These are phyloP conservation scores for Zelostemma sp. DNA, from an alignment of 1,140 invertebrate genomes.

Conservation along the genomic window DNA sequence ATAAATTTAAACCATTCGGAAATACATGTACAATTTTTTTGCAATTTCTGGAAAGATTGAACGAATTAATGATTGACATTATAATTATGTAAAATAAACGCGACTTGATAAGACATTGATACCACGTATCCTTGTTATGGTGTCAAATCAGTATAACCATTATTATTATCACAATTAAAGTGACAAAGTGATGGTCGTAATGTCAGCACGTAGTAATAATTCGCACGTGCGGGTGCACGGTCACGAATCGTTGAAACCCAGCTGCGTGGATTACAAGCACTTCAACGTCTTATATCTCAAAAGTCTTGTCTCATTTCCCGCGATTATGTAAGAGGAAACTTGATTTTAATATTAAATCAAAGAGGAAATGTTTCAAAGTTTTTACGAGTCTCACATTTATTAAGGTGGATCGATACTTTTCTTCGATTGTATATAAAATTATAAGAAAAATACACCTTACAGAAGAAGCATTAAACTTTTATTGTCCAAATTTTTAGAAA, in stretches of 20 bases:
- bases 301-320: constrained; percentile 34
- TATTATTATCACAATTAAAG: constrained; percentile 45
- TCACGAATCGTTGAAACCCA: constrained; percentile 34
- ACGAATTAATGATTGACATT: constrained; percentile 4
- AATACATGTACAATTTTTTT: too few species aligned
- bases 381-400: too few species aligned
- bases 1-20: too few species aligned
- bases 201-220: constrained; percentile 41
- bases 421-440: too few species aligned
- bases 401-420: too few species aligned
- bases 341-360: constrained; percentile 38
- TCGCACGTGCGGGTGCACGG: constrained; percentile 37
- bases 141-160: constrained; percentile 16
- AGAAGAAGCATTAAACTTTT: too few species aligned
- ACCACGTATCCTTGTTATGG: constrained; percentile 12
- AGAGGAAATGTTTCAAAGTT: neutral
- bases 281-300: constrained; percentile 39
- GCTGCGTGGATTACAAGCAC: constrained; percentile 42
- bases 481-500: too few species aligned
- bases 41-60: too few species aligned
- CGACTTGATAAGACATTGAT: constrained; percentile 37
- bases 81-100: neutral
- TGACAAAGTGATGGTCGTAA: constrained; percentile 43
- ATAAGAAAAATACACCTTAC: too few species aligned
- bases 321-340: constrained; percentile 30